Base-by-base conservation (phyloP, 2,113 vertebrate species). In the Coracopsis vasa region DNA sequence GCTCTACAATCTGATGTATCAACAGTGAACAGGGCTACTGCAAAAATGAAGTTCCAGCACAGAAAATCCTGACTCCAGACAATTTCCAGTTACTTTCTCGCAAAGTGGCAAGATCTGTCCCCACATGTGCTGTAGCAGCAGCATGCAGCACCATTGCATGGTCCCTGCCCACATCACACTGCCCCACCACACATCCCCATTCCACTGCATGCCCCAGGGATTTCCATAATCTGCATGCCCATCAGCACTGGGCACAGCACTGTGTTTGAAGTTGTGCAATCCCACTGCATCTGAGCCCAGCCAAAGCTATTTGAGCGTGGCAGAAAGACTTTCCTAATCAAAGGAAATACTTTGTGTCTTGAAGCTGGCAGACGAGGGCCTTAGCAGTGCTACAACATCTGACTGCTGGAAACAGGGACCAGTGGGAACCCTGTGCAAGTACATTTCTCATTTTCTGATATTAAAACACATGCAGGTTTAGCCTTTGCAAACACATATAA, bases 121-220 rank as follows among this genome's bases (percentile, higher is more conserved):
- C 15, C 3, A 28, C 0, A 1, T 1, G 0, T 31, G 47, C 29
- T 61, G 23, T 27, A 61, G 29, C 2, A 1, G 37, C 62, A 71
- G 19, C 21, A 24, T 45, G 18, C 42, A 73, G 39, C 35, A 48
- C 3, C 21, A 27, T 8, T 66, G 35, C 33, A 29, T 7, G 18
- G 35, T 8, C 9, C 18, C 18, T 29, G 25, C 50, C 25, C 66
- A 24, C 25, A 65, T 18, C 42, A 80, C 3, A 8, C 47, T 80
- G 51, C 33, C 45, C 45, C 24, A 29, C 17, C 3, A 2, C 31
- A 35, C 6, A 42, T 37, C 35, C n/a, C 41, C 2, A 0, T 51
- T 37, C n/a, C 4, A 6, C 15, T 18, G 35, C 13, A 29, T 0
- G 0, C 5, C 15, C 42, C 31, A 41, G 27, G 16, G 14, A 53